A percentile compares a stretch with the other conserved stretches of the same genome.
Conservation (phyloP, 2,888 invertebrate genomes). For the Chamaedrilus cognettii region DNA sequence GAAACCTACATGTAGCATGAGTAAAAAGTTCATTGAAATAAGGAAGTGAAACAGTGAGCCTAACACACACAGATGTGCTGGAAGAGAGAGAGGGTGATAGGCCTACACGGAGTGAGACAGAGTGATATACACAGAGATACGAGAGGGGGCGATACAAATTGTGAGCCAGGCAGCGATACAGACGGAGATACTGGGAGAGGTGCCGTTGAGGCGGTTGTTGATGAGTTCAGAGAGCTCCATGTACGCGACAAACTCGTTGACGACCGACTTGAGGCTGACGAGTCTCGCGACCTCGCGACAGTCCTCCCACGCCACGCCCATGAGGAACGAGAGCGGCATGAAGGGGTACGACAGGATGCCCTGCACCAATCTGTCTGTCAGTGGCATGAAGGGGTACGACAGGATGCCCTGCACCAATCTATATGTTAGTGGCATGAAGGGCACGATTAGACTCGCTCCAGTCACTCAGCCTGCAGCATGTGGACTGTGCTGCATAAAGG, state of each 20-base stretch:
- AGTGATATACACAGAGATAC: neutral
- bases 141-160: neutral
- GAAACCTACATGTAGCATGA: no score
- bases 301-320: slow-evolving; percentile 31
- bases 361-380: no score
- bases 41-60: no score
- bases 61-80: no score
- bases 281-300: slow-evolving; percentile 29
- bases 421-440: slow-evolving; percentile 33
- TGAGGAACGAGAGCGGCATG: slow-evolving; percentile 30
- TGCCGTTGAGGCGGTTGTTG: slow-evolving; percentile 35
- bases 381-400: slow-evolving; percentile 30
- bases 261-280: slow-evolving; percentile 73
- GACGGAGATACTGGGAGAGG: slow-evolving; percentile 26
- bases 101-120: no score
- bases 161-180: neutral
- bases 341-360: slow-evolving; percentile 25
- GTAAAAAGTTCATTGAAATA: no score
- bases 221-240: slow-evolving; percentile 64
- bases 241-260: slow-evolving; percentile 93
- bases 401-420: slow-evolving; percentile 20
- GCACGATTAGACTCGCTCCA: no score
- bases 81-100: no score
- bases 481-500: no score
- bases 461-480: no score